These are phyloP conservation scores for Eupithecia inturbata DNA, from an alignment of 2,888 invertebrate genomes.

Conservation along the genomic window DNA sequence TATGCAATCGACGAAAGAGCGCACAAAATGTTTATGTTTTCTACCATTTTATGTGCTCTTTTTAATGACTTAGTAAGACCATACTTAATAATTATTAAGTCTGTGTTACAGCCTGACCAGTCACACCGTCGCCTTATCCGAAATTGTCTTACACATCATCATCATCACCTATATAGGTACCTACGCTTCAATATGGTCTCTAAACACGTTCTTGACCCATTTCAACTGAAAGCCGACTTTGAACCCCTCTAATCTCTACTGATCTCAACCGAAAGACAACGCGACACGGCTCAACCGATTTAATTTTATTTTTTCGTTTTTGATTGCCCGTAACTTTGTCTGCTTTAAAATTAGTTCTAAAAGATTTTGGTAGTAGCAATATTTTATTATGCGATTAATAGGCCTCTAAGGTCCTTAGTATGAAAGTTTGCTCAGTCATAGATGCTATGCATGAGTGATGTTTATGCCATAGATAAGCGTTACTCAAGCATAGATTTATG, in stretches of 20 bases:
- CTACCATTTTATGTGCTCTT: no score
- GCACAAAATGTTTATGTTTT: no score
- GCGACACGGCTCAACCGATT: conserved; percentile 39
- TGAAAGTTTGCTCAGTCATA: no score
- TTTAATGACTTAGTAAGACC: no score
- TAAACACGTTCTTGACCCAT: conserved; percentile 33
- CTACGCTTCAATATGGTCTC: background rate
- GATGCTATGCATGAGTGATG: no score
- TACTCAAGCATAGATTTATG: no score
- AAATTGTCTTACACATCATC: background rate
- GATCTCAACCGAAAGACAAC: conserved; percentile 44
- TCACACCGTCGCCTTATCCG: background rate
- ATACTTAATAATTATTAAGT: no score
- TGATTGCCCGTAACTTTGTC: background rate
- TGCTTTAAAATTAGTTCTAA: background rate
- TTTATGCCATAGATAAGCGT: no score
- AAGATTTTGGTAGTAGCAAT: no score
- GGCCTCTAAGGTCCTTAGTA: no score
- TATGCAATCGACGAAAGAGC: no score
- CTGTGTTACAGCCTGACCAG: background rate
- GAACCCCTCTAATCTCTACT: conserved; percentile 39
- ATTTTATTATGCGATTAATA: no score
- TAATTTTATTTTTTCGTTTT: conserved; percentile 40
- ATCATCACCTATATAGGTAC: background rate
- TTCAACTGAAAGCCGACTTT: conserved; percentile 44